These are phyloP conservation scores for Excalfactoria chinensis DNA, from an alignment of 2,113 vertebrate genomes.

Conservation along the genomic window DNA sequence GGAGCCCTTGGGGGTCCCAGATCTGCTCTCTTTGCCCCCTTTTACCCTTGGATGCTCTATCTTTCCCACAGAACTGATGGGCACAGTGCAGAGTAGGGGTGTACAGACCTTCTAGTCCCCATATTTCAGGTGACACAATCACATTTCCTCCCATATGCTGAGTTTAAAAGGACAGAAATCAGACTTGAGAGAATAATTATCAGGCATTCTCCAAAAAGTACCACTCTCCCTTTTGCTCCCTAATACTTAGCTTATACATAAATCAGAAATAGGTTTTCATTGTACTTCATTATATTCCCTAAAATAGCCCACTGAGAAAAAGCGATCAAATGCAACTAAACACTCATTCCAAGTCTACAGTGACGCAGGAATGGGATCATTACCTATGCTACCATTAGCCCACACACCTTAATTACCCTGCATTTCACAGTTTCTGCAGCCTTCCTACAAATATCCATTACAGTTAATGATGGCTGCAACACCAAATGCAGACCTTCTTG, in stretches of 20 bases:
- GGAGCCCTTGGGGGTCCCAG: background rate
- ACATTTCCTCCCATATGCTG: background rate
- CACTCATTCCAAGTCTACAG: background rate
- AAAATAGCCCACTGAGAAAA: background rate
- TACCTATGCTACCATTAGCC: conserved; percentile 7
- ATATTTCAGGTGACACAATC: background rate
- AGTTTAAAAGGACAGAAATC: background rate
- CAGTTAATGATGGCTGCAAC: background rate
- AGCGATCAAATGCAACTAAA: conserved; percentile 20
- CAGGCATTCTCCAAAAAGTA: background rate
- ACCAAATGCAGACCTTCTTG: background rate
- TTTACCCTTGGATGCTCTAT: background rate
- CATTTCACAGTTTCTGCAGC: background rate
- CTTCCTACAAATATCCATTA: background rate
- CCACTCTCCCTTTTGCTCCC: background rate
- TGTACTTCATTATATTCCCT: background rate
- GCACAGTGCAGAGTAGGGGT: background rate
- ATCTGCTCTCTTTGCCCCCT: background rate
- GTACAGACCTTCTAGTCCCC: rapidly evolving
- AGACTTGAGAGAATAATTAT: background rate
- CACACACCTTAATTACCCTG: background rate
- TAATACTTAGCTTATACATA: background rate
- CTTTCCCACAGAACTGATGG: background rate
- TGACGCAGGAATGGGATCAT: conserved; percentile 15
- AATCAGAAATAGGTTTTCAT: background rate